Evolutionary conservation across 1,140 invertebrate genomes (phyloP), one percentile per base, ranked within the genome.

Genomic region (Aricia agestis): DNA sequence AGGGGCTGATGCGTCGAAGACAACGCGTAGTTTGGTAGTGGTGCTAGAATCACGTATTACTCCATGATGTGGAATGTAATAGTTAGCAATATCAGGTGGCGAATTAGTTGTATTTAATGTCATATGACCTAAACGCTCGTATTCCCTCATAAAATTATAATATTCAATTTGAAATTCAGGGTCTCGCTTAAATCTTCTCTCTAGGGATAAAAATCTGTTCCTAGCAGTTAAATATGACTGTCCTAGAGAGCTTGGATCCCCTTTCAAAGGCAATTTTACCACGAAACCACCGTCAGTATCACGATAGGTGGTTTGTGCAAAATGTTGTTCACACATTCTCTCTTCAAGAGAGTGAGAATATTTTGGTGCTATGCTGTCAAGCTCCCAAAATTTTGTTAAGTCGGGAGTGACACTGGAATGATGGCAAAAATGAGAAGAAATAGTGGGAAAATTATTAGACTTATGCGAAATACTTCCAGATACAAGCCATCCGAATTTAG

Each of bases 41-140:
- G 25, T 25, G 80, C 76, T 17, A 80, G 58, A 58, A 25, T 77
- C 74, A 6, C 74, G 66, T 0, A 74, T 7, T 2, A 77, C 72
- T 1, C 73, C 75, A 52, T 77, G 75, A 66, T 76, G 78, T 69
- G 76, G 78, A 65, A 77, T 65, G 70, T 68, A 80, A 74, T 78
- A 76, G 66, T 70, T 71, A 11, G 70, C 42, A 32, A 15, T 25
- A 25, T 25, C 57, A 25, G 13, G 19, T 17, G 65, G 42, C 52
- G 15, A 52, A 31, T 6, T 66, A 63, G 42, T 19, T 17, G 13
- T 66, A 17, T 69, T 72, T 66, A 65, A 70, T 36, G 69, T 71
- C 74, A 78, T 78, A 57, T 78, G 74, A n/a, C 71, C 72, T 19
- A 75, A 67, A 2, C 4, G 5, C 67, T 59, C 10, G 57, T 78